Evolutionary conservation across 2,888 invertebrate genomes (phyloP).

Genomic region (Netelia fuscicornis): DNA sequence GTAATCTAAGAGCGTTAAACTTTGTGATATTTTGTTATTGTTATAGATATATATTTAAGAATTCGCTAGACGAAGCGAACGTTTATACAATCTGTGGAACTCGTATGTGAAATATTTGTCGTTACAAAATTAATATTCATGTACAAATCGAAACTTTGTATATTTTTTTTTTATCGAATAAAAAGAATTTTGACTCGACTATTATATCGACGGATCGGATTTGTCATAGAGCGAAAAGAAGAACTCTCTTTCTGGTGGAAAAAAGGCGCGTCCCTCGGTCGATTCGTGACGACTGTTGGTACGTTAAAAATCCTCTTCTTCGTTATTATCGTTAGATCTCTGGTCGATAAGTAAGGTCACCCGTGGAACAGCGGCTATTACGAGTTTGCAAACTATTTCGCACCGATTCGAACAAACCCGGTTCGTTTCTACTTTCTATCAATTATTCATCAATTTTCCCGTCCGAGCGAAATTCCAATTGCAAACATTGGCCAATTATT

Average conservation of each 20-base stretch:
- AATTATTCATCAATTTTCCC: too few species aligned
- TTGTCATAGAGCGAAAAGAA: neutral
- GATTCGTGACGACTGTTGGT: neutral
- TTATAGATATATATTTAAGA: constrained; percentile 53
- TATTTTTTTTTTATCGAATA: constrained; percentile 18
- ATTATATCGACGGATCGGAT: constrained; percentile 7
- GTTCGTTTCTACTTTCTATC: neutral
- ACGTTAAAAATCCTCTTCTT: neutral
- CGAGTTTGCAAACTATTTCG: neutral
- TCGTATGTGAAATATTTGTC: constrained; percentile 20
- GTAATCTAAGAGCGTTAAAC: constrained; percentile 47
- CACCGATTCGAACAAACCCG: neutral
- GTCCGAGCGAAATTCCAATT: too few species aligned
- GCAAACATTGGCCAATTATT: too few species aligned
- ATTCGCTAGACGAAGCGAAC: constrained; percentile 24
- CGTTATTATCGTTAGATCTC: neutral
- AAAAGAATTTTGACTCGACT: constrained; percentile 5
- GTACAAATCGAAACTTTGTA: constrained; percentile 54
- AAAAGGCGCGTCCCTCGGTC: neutral
- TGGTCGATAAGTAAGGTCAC: neutral
- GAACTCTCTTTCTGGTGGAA: neutral
- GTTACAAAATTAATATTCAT: constrained; percentile 19
- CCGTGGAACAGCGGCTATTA: neutral
- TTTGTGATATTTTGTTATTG: constrained; percentile 69
- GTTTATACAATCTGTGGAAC: constrained; percentile 23